Percentiles rank a stretch among this genome's conserved stretches.
These are phyloP conservation scores for Antheraea mylitta DNA, from an alignment of 1,140 invertebrate genomes.

Conservation along the genomic window DNA sequence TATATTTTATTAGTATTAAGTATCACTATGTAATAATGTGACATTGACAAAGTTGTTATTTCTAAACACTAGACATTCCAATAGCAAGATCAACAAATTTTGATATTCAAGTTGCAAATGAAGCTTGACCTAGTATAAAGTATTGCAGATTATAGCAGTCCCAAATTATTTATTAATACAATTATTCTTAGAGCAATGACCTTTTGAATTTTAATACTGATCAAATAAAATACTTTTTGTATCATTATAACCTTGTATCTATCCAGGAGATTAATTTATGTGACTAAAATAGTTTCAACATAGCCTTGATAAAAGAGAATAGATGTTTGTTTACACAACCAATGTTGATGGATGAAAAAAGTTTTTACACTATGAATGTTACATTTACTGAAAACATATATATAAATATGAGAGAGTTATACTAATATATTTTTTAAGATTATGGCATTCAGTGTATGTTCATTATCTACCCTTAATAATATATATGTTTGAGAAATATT, in stretches of 20 bases:
- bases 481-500: too few species aligned
- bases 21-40: too few species aligned
- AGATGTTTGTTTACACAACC: constrained; percentile 15
- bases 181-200: background rate
- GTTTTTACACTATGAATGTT: constrained; percentile 3
- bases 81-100: background rate
- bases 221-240: background rate
- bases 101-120: too few species aligned
- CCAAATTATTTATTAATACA: background rate
- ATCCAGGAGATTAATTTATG: constrained; percentile 3
- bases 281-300: constrained; percentile 3
- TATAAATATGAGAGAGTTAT: background rate
- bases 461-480: too few species aligned
- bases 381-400: background rate
- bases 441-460: too few species aligned
- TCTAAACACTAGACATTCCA: background rate
- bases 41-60: background rate
- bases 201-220: constrained; percentile 1
- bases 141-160: background rate
- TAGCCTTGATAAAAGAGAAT: constrained; percentile 9
- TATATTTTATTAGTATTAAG: too few species aligned
- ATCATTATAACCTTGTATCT: background rate
- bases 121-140: background rate
- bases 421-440: too few species aligned
- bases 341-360: constrained; percentile 18